Evolutionary conservation across 2,888 invertebrate genomes (phyloP), one percentile per base, ranked within the genome.

Genomic region (Rugalucina vietnamica): DNA sequence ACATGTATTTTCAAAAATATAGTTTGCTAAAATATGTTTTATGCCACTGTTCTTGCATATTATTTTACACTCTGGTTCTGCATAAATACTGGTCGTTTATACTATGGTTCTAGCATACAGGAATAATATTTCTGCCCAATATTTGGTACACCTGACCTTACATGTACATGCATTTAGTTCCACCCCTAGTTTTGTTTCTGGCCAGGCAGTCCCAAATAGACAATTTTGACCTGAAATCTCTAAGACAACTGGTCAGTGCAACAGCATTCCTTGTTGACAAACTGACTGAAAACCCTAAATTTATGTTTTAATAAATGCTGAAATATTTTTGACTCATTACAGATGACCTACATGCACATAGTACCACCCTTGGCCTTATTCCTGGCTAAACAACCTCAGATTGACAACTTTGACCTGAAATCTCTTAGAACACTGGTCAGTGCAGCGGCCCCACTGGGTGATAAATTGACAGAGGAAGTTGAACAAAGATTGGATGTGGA

Each of bases 231-330:
- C 95, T 98, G 79, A 96, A 97, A 0, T 97, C 96, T 5, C 93
- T 98, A 5, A 95, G 96, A 91, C 96, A 96, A 71, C 95, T 98
- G 75, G 96, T 96, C 8, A 97, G 97, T 91, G 98, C 97, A 0
- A 98, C 98, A 1, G 98, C 98, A 0, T 97, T 98, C 0, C 95
- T 98, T n/a, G 97, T n/a, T n/a, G n/a, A n/a, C n/a, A n/a, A n/a
- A n/a, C n/a, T n/a, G n/a, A n/a, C n/a, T n/a, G n/a, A n/a, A n/a
- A n/a, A n/a, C n/a, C n/a, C n/a, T n/a, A n/a, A n/a, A n/a, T n/a
- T n/a, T n/a, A n/a, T n/a, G n/a, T n/a, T n/a, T n/a, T n/a, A n/a
- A n/a, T n/a, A n/a, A n/a, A n/a, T n/a, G n/a, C n/a, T n/a, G n/a
- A n/a, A n/a, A n/a, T n/a, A n/a, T n/a, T n/a, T n/a, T n/a, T n/a